These are phyloP conservation scores for Halichondria panicea DNA, from an alignment of 37 sponge, comb jelly and placozoan species.

Conservation along the genomic window DNA sequence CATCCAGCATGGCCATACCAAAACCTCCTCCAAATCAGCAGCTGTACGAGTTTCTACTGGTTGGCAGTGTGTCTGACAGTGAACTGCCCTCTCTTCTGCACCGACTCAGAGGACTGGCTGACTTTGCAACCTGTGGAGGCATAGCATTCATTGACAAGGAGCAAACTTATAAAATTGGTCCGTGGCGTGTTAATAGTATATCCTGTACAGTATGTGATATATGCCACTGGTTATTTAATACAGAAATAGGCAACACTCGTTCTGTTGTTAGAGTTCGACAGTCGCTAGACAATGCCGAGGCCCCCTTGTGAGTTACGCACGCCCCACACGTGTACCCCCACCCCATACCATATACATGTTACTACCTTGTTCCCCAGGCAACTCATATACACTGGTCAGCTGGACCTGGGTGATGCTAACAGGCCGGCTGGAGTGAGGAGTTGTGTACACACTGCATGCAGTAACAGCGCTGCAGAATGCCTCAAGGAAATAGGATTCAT, in stretches of 20 bases:
- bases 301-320: conserved; percentile 61
- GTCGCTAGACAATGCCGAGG: conserved; percentile 53
- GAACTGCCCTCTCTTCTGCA: conserved; percentile 50
- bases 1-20: too few relatives aligned
- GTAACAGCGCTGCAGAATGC: conserved; percentile 44
- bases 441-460: conserved; percentile 47
- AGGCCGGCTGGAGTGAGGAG: conserved; percentile 53
- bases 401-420: conserved; percentile 45
- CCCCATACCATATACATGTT: too few relatives aligned
- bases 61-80: conserved; percentile 63
- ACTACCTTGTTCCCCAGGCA: too few relatives aligned
- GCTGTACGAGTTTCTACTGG: conserved; percentile 61
- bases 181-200: not conserved
- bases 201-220: not conserved
- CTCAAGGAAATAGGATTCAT: conserved; percentile 75
- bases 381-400: conserved; percentile 62
- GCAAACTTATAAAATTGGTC: conserved; percentile 52
- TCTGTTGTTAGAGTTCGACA: conserved; percentile 62
- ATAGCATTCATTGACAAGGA: conserved; percentile 64
- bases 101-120: conserved; percentile 76
- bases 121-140: conserved; percentile 47
- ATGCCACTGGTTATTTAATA: not conserved
- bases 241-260: conserved; percentile 35
- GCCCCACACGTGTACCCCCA: too few relatives aligned
- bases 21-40: conserved; percentile 20